phyloP scores from a whole-genome alignment of 2,888 invertebrate genomes.

The Dryobotodes eremita region DNA sequence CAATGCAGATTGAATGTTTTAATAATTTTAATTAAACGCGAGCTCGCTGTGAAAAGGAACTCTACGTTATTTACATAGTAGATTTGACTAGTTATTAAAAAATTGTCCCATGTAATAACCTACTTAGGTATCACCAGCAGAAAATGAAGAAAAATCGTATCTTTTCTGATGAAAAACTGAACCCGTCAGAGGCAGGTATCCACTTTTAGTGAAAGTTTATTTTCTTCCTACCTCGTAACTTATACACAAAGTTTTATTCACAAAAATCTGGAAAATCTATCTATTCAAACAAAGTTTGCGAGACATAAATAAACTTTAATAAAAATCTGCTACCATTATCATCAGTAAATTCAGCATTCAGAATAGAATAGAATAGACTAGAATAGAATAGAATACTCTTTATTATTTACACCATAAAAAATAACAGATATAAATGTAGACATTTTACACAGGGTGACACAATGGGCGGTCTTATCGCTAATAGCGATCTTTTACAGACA shows the following conservation, averaged over 20 bases:
- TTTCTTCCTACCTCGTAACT: conserved; percentile 36
- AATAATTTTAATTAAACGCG: conserved; percentile 25
- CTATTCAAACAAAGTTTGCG: conserved; percentile 18
- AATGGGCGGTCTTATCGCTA: too few relatives aligned
- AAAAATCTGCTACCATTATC: neutral
- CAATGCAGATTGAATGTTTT: conserved; percentile 12
- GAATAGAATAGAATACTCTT: too few relatives aligned
- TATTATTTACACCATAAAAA: too few relatives aligned
- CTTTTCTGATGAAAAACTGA: conserved; percentile 32
- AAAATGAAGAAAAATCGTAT: conserved; percentile 45
- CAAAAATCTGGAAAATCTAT: conserved; percentile 6
- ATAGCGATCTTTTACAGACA: too few relatives aligned
- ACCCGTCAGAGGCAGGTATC: conserved; percentile 52
- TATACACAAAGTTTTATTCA: conserved; percentile 34
- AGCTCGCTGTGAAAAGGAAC: neutral
- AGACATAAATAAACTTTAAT: neutral
- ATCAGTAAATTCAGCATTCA: neutral
- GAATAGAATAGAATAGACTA: too few relatives aligned
- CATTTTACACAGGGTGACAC: too few relatives aligned
- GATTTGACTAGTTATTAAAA: conserved; percentile 11
- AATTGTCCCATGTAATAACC: conserved; percentile 14
- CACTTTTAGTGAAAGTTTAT: conserved; percentile 42
- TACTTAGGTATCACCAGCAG: neutral
- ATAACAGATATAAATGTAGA: too few relatives aligned
- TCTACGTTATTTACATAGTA: conserved; percentile 9